Percentiles rank a stretch among this genome's conserved stretches.
phyloP scores from a whole-genome alignment of 2,113 vertebrate species.

The Oostethus manadensis region DNA sequence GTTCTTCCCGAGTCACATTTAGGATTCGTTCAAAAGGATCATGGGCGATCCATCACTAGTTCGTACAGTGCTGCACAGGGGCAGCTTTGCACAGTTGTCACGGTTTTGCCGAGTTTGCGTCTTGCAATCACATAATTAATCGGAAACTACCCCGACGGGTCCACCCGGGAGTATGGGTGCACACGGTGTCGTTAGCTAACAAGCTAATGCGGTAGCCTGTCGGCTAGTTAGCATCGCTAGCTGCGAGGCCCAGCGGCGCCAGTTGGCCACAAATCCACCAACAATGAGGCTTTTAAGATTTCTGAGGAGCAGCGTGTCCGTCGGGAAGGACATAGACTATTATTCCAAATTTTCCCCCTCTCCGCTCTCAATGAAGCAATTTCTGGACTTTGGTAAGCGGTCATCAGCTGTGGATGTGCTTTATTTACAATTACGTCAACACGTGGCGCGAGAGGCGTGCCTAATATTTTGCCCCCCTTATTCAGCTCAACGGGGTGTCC shows the following conservation, averaged over 20 bases:
- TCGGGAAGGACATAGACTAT: constrained; percentile 72
- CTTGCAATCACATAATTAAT: not conserved
- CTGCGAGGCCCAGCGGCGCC: not conserved
- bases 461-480: too few relatives aligned
- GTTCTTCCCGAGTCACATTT: too few relatives aligned
- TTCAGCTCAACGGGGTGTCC: too few relatives aligned
- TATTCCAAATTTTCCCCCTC: constrained; percentile 78
- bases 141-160: not conserved
- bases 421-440: too few relatives aligned
- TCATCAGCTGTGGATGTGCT: too few relatives aligned
- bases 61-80: not conserved
- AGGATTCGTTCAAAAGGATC: too few relatives aligned
- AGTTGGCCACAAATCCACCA: not conserved
- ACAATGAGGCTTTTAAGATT: constrained; percentile 69
- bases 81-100: not conserved
- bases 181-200: constrained; percentile 11
- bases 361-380: constrained; percentile 80
- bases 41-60: too few relatives aligned
- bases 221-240: not conserved
- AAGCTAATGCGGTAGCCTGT: constrained; percentile 17
- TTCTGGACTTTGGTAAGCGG: constrained; percentile 77
- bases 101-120: not conserved
- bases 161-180: not conserved
- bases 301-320: constrained; percentile 61
- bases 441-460: too few relatives aligned